Base-by-base conservation (phyloP, 2,888 invertebrate genomes). In the Disparrhopalites patrizii region DNA sequence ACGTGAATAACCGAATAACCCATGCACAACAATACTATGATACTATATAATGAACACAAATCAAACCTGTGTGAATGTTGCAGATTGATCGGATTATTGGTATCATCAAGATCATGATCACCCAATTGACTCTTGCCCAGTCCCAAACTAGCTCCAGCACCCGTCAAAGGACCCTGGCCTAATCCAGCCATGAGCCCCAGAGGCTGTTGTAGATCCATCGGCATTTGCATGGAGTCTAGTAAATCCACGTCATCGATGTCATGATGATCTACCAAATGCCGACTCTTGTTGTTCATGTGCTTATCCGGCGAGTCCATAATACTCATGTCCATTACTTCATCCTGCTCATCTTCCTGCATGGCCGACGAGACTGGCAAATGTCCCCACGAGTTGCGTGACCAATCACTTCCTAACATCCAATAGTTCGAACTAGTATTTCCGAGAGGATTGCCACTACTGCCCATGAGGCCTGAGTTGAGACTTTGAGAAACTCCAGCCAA, bases 281-380 rank as follows among this genome's bases (percentile, higher is more conserved):
- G 31, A 15, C 51, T 52, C 1, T 10, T 20, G 13, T 28, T 23
- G 7, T 10, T 15, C 31, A 56, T 23, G 1, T 56, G 57, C 38
- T 68, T 68, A 1, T 68, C 68, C 7, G 66, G 47, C 8, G 63
- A 60, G 28, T 73, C 73, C 43, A 73, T 72, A 43, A 73, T 67
- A 1, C 70, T 69, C 73, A 73, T 73, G 50, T 73, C 73, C 73
- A 73, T 75, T 1, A 72, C 75, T 54, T 73, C 73, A 23, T 73
- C 72, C 58, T 75, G 75, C 40, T 73, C 75, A 31, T 66, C 67
- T 20, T 27, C 56, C 8, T 63, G 63, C n/a, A 55, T 61, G 5
- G 30, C 56, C 5, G 13, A 13, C 1, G 18, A 28, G 2, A 31
- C 40, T 27, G 13, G n/a, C 33, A 57, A 43, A 8, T 56, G 50